A percentile compares a stretch with the other conserved stretches of the same genome.
These are phyloP conservation scores for Enoplosus armatus DNA, from an alignment of 2,797 vertebrate genomes.

Conservation along the genomic window DNA sequence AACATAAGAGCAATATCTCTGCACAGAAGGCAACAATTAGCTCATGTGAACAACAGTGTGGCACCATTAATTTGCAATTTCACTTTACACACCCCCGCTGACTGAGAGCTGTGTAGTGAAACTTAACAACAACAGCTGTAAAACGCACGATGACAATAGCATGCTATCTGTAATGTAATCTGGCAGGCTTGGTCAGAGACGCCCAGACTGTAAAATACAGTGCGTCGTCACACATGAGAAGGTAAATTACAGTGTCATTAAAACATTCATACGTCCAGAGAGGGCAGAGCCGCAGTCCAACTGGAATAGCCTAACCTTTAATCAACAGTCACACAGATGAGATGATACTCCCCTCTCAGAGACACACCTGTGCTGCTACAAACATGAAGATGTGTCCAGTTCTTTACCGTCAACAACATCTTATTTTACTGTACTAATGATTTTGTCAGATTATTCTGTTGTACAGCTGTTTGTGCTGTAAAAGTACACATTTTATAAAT, in stretches of 20 bases:
- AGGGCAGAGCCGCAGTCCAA: conserved; percentile 19
- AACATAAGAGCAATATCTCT: neutral
- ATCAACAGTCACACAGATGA: conserved; percentile 6
- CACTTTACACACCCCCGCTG: conserved; percentile 1
- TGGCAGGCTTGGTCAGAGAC: conserved; percentile 6
- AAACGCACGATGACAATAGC: conserved; percentile 12
- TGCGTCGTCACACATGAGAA: conserved; percentile 17
- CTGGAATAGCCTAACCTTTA: conserved; percentile 27
- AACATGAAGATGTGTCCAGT: neutral
- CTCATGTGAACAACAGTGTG: neutral
- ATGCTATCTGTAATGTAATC: neutral
- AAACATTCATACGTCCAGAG: conserved; percentile 20
- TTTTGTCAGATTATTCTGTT: neutral
- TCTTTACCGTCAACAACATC: neutral
- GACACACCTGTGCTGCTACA: neutral
- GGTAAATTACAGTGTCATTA: conserved; percentile 17
- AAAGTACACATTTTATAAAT: neutral
- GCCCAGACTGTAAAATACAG: conserved; percentile 24
- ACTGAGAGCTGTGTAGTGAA: conserved; percentile 1
- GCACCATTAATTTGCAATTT: neutral
- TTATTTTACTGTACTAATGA: neutral
- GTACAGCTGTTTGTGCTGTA: neutral
- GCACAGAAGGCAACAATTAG: neutral
- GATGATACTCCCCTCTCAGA: neutral
- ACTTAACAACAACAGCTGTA: conserved; percentile 1